Evolutionary conservation across 2,888 invertebrate genomes (phyloP).

Genomic region (Protophormia terraenovae): DNA sequence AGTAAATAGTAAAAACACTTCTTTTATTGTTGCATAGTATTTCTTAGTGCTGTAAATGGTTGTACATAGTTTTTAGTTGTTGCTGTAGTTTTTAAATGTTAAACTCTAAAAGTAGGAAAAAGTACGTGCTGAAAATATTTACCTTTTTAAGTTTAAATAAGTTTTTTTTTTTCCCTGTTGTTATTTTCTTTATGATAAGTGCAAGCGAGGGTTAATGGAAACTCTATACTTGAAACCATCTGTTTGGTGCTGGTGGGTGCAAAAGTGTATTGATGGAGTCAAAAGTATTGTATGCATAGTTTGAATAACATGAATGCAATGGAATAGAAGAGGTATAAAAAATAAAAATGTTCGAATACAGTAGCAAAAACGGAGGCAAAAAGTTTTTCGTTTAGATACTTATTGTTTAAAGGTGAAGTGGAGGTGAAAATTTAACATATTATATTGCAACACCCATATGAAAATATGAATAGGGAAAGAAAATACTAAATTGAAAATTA

Average conservation of each 20-base stretch:
- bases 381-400: constrained; percentile 22
- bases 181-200: not conserved
- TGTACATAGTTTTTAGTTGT: constrained; percentile 35
- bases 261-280: constrained; percentile 26
- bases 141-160: constrained; percentile 25
- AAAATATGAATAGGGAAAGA: not conserved
- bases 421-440: constrained; percentile 1
- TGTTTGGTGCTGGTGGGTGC: not conserved
- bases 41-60: constrained; percentile 5
- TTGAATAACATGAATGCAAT: constrained; percentile 3
- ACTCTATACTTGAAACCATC: constrained; percentile 22
- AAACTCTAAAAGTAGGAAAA: constrained; percentile 20
- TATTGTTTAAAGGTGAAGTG: constrained; percentile 16
- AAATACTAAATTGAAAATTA: too few species aligned
- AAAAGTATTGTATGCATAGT: not conserved
- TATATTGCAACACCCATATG: not conserved
- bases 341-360: not conserved
- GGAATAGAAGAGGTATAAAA: not conserved
- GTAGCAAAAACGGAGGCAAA: not conserved
- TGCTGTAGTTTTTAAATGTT: constrained; percentile 27
- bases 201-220: constrained; percentile 34
- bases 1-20: constrained; percentile 1
- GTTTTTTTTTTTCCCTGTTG: not conserved
- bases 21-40: not conserved
- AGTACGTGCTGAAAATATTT: constrained; percentile 55